phyloP scores from a whole-genome alignment of 2,888 invertebrate species.

The Tortricodes alternella region DNA sequence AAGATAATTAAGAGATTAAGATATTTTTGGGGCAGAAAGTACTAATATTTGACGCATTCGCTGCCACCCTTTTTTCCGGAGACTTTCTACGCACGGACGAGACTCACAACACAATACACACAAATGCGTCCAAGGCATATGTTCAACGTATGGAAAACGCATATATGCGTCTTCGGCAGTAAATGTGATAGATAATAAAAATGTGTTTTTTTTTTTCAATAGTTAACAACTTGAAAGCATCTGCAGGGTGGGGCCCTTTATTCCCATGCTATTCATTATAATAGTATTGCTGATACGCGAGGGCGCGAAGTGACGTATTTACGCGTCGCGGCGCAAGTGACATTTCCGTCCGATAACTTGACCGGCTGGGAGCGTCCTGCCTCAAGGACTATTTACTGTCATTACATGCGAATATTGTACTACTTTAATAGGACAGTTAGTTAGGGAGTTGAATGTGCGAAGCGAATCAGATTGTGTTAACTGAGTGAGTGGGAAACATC shows the following conservation, averaged over 20 bases:
- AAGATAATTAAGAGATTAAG: neutral
- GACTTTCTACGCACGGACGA: no score
- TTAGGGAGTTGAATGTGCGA: conserved; percentile 14
- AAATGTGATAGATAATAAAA: no score
- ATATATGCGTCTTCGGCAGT: no score
- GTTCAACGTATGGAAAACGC: no score
- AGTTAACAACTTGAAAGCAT: neutral
- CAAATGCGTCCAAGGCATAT: no score
- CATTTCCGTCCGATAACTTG: conserved; percentile 71
- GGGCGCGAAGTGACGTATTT: conserved; percentile 52
- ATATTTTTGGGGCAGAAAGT: no score
- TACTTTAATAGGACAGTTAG: conserved; percentile 16
- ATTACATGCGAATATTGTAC: conserved; percentile 20
- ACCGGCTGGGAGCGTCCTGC: conserved; percentile 40
- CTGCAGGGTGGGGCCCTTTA: neutral
- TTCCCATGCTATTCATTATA: neutral
- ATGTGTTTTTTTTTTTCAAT: no score
- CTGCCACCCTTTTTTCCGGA: no score
- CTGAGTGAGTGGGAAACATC: conserved; percentile 14
- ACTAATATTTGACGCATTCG: no score
- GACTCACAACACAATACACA: no score
- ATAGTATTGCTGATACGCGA: conserved; percentile 36
- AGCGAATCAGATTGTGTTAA: conserved; percentile 13
- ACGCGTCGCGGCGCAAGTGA: conserved; percentile 58
- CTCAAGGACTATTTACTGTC: conserved; percentile 40